A percentile compares a stretch with the other conserved stretches of the same genome.
Conservation (phyloP, 2,113 vertebrate species). For the Meleagris gallopavo region DNA sequence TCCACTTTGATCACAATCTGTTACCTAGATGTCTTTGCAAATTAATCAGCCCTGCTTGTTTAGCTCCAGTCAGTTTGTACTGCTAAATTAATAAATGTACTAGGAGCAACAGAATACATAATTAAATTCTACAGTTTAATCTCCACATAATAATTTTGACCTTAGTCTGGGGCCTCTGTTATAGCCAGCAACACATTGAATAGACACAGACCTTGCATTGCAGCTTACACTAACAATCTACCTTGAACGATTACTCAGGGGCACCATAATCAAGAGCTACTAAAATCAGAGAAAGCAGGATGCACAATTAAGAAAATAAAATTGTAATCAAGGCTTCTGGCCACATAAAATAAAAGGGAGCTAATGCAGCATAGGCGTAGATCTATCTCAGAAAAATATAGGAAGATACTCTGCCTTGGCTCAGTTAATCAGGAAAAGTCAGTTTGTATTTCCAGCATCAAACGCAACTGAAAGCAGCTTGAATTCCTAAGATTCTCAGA, state of each 20-base stretch:
- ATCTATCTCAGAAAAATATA: not conserved
- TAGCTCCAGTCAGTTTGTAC: conserved; percentile 83
- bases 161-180: conserved; percentile 76
- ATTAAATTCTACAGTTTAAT: conserved; percentile 98
- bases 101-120: conserved; percentile 89
- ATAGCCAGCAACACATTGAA: conserved; percentile 66
- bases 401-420: not conserved
- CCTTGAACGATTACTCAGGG: conserved; percentile 45
- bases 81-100: conserved; percentile 92
- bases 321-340: not conserved
- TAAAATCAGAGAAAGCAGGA: conserved; percentile 43
- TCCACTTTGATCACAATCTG: conserved; percentile 87
- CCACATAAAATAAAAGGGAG: not conserved
- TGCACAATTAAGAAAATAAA: conserved; percentile 40
- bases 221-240: conserved; percentile 48
- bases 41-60: conserved; percentile 87
- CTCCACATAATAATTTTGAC: conserved; percentile 88
- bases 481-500: not conserved
- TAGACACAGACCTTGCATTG: conserved; percentile 39
- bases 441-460: not conserved
- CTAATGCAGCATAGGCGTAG: not conserved
- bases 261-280: conserved; percentile 18
- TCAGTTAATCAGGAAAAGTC: not conserved
- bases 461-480: not conserved
- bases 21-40: conserved; percentile 87